phyloP scores from a whole-genome alignment of 2,888 invertebrate genomes.

The Pseudococcus longispinus region DNA sequence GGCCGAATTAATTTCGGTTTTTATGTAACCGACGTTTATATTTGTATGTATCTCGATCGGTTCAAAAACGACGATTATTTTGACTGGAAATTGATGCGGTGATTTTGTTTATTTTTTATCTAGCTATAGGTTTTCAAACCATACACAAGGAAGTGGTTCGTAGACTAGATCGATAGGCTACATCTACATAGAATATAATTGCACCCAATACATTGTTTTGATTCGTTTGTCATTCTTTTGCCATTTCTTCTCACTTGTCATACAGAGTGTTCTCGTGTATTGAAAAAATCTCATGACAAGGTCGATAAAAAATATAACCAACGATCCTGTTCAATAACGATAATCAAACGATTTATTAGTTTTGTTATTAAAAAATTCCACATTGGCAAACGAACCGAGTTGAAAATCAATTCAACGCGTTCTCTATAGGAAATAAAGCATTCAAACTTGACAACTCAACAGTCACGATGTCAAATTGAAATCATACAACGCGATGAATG shows the following conservation, averaged over 20 bases:
- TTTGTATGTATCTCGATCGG: no score
- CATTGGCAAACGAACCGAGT: background rate
- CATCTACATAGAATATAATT: background rate
- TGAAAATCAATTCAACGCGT: background rate
- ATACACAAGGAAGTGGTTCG: background rate
- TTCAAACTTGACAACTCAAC: conserved; percentile 19
- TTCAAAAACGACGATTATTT: background rate
- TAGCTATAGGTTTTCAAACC: background rate
- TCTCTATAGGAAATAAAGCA: background rate
- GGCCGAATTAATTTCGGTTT: background rate
- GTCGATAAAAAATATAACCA: background rate
- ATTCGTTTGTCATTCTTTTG: background rate
- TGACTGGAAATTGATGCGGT: background rate
- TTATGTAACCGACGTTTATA: background rate
- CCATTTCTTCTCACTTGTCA: background rate
- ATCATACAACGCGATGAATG: background rate
- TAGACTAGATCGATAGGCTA: background rate
- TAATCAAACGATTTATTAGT: conserved; percentile 33
- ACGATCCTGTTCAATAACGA: background rate
- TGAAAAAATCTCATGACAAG: conserved; percentile 6
- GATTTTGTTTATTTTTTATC: background rate
- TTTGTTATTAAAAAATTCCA: conserved; percentile 31
- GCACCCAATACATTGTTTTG: background rate
- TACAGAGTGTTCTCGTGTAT: background rate
- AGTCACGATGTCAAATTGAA: conserved; percentile 24